Percentiles rank a stretch among this genome's conserved stretches.
phyloP scores from a whole-genome alignment of 2,797 vertebrate genomes.

The Pseudomugil tenellus region DNA sequence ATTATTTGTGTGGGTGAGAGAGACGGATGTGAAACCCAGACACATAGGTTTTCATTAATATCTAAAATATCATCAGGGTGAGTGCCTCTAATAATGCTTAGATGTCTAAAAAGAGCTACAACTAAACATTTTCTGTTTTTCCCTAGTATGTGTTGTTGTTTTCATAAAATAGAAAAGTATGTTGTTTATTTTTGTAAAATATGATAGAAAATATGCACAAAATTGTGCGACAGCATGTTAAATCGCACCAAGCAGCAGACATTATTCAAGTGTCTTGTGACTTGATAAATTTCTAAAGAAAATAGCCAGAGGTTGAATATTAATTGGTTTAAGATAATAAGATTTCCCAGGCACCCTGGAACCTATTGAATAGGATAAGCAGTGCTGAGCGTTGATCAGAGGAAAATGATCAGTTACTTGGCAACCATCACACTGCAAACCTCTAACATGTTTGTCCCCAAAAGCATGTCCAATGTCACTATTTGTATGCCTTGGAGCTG shows the following conservation, averaged over 20 bases:
- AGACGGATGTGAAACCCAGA: constrained; percentile 7
- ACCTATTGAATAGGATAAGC: constrained; percentile 10
- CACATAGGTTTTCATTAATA: constrained; percentile 9
- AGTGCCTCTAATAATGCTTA: neutral
- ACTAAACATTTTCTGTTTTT: neutral
- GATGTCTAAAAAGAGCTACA: neutral
- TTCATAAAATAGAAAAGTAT: neutral
- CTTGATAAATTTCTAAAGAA: constrained; percentile 16
- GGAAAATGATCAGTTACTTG: constrained; percentile 39
- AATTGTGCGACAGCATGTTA: constrained; percentile 6
- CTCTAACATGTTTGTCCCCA: constrained; percentile 15
- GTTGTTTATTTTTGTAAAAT: neutral
- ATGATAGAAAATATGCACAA: neutral
- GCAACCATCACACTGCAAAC: constrained; percentile 34
- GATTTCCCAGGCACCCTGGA: neutral
- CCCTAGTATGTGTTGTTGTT: neutral
- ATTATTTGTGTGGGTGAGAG: constrained; percentile 23
- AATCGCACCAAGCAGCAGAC: neutral
- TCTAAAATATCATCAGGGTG: constrained; percentile 1
- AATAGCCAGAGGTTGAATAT: constrained; percentile 40
- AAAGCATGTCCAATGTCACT: constrained; percentile 32
- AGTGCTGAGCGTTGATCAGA: constrained; percentile 15
- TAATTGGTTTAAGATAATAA: constrained; percentile 29
- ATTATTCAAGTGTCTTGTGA: neutral
- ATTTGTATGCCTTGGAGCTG: constrained; percentile 23